Conservation (phyloP, 2,888 invertebrate genomes). For the Agonopterix arenella region DNA sequence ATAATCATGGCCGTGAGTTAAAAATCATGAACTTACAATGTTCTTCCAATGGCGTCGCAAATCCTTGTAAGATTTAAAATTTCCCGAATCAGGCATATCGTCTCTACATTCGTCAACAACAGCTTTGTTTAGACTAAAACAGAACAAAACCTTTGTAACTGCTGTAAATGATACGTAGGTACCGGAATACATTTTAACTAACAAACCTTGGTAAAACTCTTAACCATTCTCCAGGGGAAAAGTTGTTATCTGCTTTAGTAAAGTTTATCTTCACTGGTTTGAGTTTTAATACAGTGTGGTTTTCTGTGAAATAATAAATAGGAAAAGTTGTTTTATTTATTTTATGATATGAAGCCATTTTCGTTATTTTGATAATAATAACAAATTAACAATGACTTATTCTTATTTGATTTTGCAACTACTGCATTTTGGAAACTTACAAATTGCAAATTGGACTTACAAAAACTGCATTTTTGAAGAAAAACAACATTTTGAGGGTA, state of each 20-base stretch:
- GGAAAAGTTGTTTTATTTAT: no score
- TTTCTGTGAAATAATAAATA: constrained; percentile 25
- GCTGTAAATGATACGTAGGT: neutral
- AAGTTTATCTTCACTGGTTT: constrained; percentile 54
- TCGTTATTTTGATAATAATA: no score
- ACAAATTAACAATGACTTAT: no score
- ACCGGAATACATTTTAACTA: constrained; percentile 16
- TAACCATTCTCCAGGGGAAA: constrained; percentile 46
- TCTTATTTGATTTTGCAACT: no score
- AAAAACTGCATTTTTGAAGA: no score
- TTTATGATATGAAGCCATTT: no score
- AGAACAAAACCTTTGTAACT: neutral
- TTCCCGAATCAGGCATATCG: constrained; percentile 33
- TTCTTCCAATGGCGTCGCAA: constrained; percentile 73
- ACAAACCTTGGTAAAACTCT: constrained; percentile 53
- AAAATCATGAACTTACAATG: constrained; percentile 44
- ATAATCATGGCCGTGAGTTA: no score
- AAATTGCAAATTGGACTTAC: no score
- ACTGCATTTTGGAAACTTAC: no score
- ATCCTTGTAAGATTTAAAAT: constrained; percentile 62
- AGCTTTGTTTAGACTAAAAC: constrained; percentile 56
- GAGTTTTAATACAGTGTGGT: constrained; percentile 31
- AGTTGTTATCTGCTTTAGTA: constrained; percentile 33
- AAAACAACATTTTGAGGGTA: no score
- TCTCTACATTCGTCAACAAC: constrained; percentile 42